Evolutionary conservation across 2,888 invertebrate species (phyloP).

Genomic region (Aelia acuminata): DNA sequence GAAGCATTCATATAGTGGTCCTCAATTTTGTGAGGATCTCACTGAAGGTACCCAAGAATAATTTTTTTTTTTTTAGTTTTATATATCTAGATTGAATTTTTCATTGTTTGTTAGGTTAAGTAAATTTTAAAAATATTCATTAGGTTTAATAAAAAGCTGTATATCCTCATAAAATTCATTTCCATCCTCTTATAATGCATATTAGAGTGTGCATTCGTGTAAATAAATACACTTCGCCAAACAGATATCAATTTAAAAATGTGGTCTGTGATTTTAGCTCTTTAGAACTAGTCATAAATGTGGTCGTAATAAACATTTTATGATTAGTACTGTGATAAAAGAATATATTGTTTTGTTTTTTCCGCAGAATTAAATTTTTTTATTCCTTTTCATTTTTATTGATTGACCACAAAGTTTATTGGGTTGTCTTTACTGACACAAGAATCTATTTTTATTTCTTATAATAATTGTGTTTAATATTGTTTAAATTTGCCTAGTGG

Average conservation of each 20-base stretch:
- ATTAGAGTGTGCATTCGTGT: neutral
- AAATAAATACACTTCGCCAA: conserved; percentile 39
- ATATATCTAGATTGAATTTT: conserved; percentile 34
- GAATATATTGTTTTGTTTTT: conserved; percentile 21
- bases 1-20: conserved; percentile 20
- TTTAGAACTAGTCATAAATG: conserved; percentile 54
- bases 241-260: conserved; percentile 54
- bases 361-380: neutral
- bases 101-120: conserved; percentile 45
- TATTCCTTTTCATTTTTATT: neutral
- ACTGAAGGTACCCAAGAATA: neutral
- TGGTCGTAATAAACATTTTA: conserved; percentile 52
- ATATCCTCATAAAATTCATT: conserved; percentile 54
- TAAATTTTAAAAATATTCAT: conserved; percentile 9
- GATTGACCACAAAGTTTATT: neutral
- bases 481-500: neutral
- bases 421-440: neutral
- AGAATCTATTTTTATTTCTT: neutral
- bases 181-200: conserved; percentile 37
- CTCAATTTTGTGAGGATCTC: conserved; percentile 46
- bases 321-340: conserved; percentile 57
- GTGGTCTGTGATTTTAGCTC: conserved; percentile 57
- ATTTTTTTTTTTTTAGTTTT: conserved; percentile 40
- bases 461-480: neutral
- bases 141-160: conserved; percentile 39